These are phyloP conservation scores for Spea multiplicata DNA, from an alignment of 2,113 vertebrate genomes.

Conservation along the genomic window DNA sequence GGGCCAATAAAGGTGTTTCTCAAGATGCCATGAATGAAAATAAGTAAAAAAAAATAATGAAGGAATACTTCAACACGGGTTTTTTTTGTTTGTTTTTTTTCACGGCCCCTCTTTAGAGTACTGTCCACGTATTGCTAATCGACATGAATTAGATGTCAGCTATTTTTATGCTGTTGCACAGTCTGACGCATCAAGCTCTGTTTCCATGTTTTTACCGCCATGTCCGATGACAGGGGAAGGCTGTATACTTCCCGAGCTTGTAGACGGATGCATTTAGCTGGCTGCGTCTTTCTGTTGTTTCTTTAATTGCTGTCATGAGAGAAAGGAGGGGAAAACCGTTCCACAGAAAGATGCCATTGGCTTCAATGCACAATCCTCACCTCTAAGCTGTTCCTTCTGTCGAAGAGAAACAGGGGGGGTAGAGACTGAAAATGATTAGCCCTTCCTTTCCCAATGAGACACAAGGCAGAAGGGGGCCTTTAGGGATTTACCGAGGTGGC, in stretches of 20 bases:
- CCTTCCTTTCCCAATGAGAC: slow-evolving; percentile 45
- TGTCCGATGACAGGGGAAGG: slow-evolving; percentile 4
- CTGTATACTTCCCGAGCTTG: background rate
- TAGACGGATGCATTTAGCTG: slow-evolving; percentile 29
- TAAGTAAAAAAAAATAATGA: too few species aligned
- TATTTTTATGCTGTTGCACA: too few species aligned
- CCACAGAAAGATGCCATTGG: slow-evolving; percentile 30
- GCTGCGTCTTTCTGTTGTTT: slow-evolving; percentile 22
- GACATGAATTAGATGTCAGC: too few species aligned
- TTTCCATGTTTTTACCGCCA: background rate
- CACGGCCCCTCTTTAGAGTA: too few species aligned
- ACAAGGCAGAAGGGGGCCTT: slow-evolving; percentile 31
- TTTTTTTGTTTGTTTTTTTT: too few species aligned
- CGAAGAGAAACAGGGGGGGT: slow-evolving; percentile 26
- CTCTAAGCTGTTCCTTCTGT: slow-evolving; percentile 41
- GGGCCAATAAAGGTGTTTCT: too few species aligned
- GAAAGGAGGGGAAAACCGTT: slow-evolving; percentile 29
- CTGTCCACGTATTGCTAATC: too few species aligned
- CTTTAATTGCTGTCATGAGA: slow-evolving; percentile 46
- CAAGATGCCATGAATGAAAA: too few species aligned
- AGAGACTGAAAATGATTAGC: slow-evolving; percentile 41
- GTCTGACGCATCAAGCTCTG: too few species aligned
- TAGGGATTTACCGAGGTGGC: slow-evolving; percentile 39
- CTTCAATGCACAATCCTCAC: slow-evolving; percentile 26
- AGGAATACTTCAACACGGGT: too few species aligned